phyloP scores from a whole-genome alignment of 2,113 vertebrate species.

The Phalacrocorax pelagicus region DNA sequence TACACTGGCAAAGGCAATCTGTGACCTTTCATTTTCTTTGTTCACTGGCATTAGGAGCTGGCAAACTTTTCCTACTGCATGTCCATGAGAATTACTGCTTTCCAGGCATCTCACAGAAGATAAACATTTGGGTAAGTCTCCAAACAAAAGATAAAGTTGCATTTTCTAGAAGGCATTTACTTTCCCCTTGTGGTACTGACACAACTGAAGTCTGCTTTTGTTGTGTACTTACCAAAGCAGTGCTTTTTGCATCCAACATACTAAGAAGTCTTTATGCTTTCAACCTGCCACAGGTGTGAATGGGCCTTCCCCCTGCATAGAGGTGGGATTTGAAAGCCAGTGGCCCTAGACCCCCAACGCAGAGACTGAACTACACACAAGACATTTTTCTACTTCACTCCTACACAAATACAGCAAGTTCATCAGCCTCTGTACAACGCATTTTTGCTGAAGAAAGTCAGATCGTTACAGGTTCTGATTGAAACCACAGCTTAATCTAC shows the following conservation, averaged over 20 bases:
- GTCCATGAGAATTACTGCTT: background rate
- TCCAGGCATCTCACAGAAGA: constrained; percentile 20
- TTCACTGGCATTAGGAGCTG: background rate
- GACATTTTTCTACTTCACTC: background rate
- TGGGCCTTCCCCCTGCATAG: background rate
- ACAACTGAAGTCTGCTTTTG: background rate
- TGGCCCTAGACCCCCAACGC: background rate
- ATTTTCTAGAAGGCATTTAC: background rate
- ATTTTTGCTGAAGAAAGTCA: background rate
- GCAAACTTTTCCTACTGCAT: background rate
- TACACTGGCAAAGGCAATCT: background rate
- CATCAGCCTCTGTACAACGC: background rate
- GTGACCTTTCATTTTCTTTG: constrained; percentile 1
- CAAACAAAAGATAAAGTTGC: background rate
- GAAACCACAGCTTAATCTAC: background rate
- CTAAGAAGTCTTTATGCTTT: background rate
- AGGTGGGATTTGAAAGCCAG: background rate
- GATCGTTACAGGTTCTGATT: background rate
- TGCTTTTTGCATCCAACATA: background rate
- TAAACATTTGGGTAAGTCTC: background rate
- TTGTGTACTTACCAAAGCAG: background rate
- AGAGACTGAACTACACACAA: background rate
- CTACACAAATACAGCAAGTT: background rate
- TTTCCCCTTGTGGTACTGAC: background rate
- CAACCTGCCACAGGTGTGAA: background rate